Percentiles rank a stretch among this genome's conserved stretches.
phyloP scores from a whole-genome alignment of 1,140 invertebrate genomes.

The Lamellibrachia luymesi region DNA sequence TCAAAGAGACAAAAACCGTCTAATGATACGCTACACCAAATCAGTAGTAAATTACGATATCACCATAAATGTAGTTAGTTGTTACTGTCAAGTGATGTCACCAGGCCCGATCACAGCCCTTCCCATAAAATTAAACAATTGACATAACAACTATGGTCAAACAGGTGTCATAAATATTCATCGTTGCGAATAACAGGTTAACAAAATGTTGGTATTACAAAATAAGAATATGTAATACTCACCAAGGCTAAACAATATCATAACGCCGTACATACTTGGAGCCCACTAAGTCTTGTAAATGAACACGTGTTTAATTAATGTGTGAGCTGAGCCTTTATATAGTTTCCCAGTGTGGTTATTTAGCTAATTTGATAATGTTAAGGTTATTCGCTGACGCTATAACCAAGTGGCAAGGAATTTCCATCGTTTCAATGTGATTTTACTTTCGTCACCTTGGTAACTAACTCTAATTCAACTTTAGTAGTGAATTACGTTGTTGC shows the following conservation, averaged over 20 bases:
- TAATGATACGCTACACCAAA: no score
- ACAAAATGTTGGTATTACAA: neutral
- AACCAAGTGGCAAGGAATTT: no score
- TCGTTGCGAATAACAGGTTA: neutral
- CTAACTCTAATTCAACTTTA: no score
- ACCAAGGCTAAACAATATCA: neutral
- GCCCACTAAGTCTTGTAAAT: neutral
- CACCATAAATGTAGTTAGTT: no score
- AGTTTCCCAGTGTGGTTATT: neutral
- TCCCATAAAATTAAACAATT: no score
- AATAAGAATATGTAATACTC: neutral
- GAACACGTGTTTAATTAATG: neutral
- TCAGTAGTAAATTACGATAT: no score
- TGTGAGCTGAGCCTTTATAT: neutral
- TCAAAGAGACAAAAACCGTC: no score
- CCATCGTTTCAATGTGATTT: neutral
- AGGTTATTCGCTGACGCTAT: neutral
- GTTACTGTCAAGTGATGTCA: no score
- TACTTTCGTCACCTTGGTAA: neutral
- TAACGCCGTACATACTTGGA: neutral
- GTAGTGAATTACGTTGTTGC: neutral
- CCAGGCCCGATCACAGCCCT: no score
- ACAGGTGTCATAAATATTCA: no score
- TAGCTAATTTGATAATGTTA: neutral
- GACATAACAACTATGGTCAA: no score